Evolutionary conservation across 92 coral and sea anemone species (phyloP).

Genomic region (Parazoanthus swiftii): DNA sequence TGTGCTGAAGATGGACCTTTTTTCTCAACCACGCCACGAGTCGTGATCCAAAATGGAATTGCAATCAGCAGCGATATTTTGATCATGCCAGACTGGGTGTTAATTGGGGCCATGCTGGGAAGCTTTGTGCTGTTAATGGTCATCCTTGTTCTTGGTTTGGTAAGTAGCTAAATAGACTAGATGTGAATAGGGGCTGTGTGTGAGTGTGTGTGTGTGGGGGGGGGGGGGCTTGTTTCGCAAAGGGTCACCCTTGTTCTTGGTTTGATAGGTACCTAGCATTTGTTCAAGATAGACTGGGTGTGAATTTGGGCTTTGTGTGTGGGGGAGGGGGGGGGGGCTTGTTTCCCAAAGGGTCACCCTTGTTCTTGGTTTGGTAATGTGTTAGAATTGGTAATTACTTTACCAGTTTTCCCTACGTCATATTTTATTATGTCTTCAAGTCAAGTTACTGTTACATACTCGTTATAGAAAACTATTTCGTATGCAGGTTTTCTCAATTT

Average conservation of each 20-base stretch:
- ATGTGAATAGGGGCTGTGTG: conserved; percentile 91
- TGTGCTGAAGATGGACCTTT: conserved; percentile 97
- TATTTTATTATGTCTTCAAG: too few relatives aligned
- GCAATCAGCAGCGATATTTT: conserved; percentile 82
- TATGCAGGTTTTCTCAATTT: too few relatives aligned
- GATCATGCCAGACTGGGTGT: conserved; percentile 97
- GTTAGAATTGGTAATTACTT: too few relatives aligned
- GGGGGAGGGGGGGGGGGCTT: too few relatives aligned
- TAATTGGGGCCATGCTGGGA: too few relatives aligned
- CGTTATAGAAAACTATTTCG: too few relatives aligned
- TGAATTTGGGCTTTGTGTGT: conserved; percentile 67
- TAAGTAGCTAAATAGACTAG: conserved; percentile 60
- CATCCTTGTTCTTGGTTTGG: conserved; percentile 84
- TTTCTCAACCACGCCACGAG: conserved; percentile 94
- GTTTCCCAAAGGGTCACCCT: conserved; percentile 54
- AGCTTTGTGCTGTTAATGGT: too few relatives aligned
- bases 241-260: conserved; percentile 84
- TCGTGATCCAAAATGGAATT: conserved; percentile 90
- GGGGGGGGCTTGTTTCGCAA: conserved; percentile 74
- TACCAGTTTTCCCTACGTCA: too few relatives aligned
- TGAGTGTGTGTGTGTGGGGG: too few relatives aligned
- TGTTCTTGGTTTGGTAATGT: conserved; percentile 84
- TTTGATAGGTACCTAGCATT: conserved; percentile 57
- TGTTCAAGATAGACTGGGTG: conserved; percentile 53
- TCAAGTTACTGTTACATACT: too few relatives aligned